Evolutionary conservation across 1,140 invertebrate species (phyloP).

Genomic region (Aphaenogaster rudis): DNA sequence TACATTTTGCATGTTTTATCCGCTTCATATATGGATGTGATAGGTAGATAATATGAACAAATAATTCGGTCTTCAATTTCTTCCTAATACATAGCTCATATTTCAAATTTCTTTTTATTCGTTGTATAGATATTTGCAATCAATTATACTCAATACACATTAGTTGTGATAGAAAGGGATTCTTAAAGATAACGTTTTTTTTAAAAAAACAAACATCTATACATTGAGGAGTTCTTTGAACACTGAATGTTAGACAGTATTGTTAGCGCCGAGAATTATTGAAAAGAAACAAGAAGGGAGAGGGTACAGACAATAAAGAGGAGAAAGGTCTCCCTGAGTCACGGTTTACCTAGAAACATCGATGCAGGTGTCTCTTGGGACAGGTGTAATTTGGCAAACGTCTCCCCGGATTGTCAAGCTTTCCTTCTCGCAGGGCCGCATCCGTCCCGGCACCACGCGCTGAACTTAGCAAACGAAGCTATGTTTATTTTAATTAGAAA

Average conservation of each 20-base stretch:
- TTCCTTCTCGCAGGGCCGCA: conserved; percentile 49
- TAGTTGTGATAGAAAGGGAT: not conserved
- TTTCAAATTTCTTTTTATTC: not conserved
- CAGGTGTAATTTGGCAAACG: conserved; percentile 82
- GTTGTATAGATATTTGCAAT: not conserved
- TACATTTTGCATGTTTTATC: not conserved
- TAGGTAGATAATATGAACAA: not conserved
- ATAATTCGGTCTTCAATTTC: not conserved
- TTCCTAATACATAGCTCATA: not conserved
- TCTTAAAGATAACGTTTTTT: not conserved
- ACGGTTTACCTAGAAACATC: conserved; percentile 75
- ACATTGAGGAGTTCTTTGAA: not conserved
- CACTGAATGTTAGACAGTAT: not conserved
- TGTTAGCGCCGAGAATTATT: conserved; percentile 9
- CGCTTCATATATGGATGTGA: not conserved
- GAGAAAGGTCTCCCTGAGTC: conserved; percentile 69
- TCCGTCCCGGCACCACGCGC: conserved; percentile 23
- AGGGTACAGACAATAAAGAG: conserved; percentile 52
- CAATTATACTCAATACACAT: not conserved
- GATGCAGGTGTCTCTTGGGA: conserved; percentile 78
- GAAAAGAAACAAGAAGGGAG: conserved; percentile 28
- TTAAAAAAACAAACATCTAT: not conserved
- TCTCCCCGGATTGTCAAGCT: conserved; percentile 51
- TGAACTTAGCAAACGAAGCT: conserved; percentile 46
- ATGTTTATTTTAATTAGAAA: conserved; percentile 64